phyloP scores from a whole-genome alignment of 2,113 vertebrate genomes.

The Bufo gargarizans region DNA sequence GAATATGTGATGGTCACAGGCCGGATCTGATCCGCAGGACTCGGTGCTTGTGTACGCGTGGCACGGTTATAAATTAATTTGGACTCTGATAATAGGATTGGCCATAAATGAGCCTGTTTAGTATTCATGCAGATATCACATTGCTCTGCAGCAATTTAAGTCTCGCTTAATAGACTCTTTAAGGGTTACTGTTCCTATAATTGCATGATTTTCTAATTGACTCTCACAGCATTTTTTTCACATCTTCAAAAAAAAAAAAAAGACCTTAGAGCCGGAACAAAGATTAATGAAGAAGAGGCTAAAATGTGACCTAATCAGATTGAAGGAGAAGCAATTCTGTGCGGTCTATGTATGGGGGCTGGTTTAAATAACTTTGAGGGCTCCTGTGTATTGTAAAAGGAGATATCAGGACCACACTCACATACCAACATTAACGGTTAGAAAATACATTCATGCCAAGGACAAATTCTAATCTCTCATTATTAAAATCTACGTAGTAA shows the following conservation, averaged over 20 bases:
- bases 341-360: not conserved
- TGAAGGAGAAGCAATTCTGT: constrained; percentile 34
- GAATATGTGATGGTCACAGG: not conserved
- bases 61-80: constrained; percentile 52
- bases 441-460: not conserved
- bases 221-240: constrained; percentile 49
- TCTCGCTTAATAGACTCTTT: constrained; percentile 57
- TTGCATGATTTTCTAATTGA: constrained; percentile 62
- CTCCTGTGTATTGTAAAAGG: constrained; percentile 19
- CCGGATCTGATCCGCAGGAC: constrained; percentile 24
- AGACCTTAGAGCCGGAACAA: constrained; percentile 39
- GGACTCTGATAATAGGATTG: constrained; percentile 52
- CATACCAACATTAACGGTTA: not conserved
- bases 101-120: constrained; percentile 54
- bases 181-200: constrained; percentile 57
- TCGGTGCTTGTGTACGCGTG: constrained; percentile 4
- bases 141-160: constrained; percentile 57
- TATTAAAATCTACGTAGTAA: not conserved
- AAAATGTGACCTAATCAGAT: constrained; percentile 51
- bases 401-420: constrained; percentile 27
- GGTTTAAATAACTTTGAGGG: constrained; percentile 34
- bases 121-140: constrained; percentile 47
- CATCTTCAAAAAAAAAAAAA: constrained; percentile 43
- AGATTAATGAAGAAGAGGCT: constrained; percentile 52
- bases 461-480: not conserved